Base-by-base conservation (phyloP, 2,888 invertebrate species). In the Dichetophora obliterata region DNA sequence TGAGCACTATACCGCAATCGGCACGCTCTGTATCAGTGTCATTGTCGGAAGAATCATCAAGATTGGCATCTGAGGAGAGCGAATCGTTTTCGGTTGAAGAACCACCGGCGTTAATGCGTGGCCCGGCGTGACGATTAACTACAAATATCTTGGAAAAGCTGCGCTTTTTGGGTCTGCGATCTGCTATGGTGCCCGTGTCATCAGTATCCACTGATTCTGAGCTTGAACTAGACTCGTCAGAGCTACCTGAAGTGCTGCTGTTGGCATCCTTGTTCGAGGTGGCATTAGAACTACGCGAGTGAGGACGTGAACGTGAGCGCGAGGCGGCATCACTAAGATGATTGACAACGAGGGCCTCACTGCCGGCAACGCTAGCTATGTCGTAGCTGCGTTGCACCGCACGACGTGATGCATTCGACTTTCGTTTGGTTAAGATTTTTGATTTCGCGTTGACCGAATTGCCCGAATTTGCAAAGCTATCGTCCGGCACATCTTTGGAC, bases 121-220 rank as follows among this genome's bases (percentile, higher is more conserved):
- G 79, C 5, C 78, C 83, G 4, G 80, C 80, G 77, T 84, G 84
- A 8, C 92, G 92, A 83, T 94, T 94, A 24, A 94, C 93, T 1
- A 93, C 92, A 85, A 93, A 93, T 22, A 94, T 92, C 75, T 93
- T 91, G 50, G 93, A 92, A 84, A 94, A 94, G 54, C 90, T 87
- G 75, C 90, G 89, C 72, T 90, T 90, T 80, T 91, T 91, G 14
- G 90, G 88, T 70, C 90, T 90, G 0, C 84, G 91, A 89, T 86
- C 92, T 85, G 87, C 92, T 84, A 86, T 92, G 81, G 85, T 91
- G 16, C 93, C 93, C 0, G 91, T 91, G 81, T 91, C 91, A 82
- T 91, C 91, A 22, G 90, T 90, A 81, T 91, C 91, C 2, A 85
- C 83, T 0, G 86, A 85, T 24, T 86, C 86, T 0, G 91, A 87